These are phyloP conservation scores for Spheniscus mendiculus DNA, from an alignment of 2,113 vertebrate species.

Conservation along the genomic window DNA sequence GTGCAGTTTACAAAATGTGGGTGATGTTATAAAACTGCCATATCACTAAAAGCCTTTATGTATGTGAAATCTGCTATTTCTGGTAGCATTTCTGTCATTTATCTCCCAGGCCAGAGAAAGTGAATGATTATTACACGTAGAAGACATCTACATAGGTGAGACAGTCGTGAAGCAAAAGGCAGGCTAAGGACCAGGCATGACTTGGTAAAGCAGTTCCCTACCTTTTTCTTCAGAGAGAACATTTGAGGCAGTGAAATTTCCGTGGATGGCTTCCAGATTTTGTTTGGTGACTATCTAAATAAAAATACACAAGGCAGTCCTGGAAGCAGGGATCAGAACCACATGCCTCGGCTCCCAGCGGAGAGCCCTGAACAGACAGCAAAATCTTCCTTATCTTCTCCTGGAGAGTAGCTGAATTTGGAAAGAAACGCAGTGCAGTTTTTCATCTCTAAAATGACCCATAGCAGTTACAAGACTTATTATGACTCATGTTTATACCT, in stretches of 20 bases:
- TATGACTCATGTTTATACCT: constrained; percentile 21
- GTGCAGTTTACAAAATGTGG: not conserved
- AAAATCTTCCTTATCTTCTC: constrained; percentile 11
- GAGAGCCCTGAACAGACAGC: not conserved
- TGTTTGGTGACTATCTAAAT: not conserved
- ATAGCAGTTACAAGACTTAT: not conserved
- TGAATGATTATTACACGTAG: not conserved
- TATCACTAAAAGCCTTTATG: not conserved
- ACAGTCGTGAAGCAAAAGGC: not conserved
- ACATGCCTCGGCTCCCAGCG: not conserved
- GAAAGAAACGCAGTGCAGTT: not conserved
- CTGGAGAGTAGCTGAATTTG: not conserved
- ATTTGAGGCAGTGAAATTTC: not conserved
- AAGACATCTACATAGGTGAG: not conserved
- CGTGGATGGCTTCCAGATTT: not conserved
- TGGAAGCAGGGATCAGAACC: not conserved
- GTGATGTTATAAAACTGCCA: not conserved
- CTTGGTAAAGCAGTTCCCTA: not conserved
- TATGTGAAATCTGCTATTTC: not conserved
- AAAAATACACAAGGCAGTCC: not conserved
- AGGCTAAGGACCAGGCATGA: not conserved
- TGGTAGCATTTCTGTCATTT: not conserved
- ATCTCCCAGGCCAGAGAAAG: not conserved
- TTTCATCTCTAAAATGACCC: constrained; percentile 19
- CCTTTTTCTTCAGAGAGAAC: not conserved